Percentiles rank a stretch among this genome's conserved stretches.
Conservation (phyloP, 2,888 invertebrate genomes). For the Cerceris rybyensis region DNA sequence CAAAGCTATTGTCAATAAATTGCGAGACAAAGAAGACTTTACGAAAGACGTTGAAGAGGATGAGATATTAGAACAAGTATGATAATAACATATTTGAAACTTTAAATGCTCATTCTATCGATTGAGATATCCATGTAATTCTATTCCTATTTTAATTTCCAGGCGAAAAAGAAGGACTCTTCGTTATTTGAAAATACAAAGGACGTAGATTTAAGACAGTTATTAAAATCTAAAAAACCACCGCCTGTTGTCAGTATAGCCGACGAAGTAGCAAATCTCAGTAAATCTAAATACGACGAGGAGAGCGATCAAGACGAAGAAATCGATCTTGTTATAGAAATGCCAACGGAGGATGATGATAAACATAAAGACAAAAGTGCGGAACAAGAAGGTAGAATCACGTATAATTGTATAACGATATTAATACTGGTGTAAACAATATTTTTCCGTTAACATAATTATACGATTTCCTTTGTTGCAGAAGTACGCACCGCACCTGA, state of each 20-base stretch:
- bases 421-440: background rate
- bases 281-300: constrained; percentile 76
- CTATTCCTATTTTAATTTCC: constrained; percentile 15
- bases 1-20: constrained; percentile 49
- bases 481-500: constrained; percentile 25
- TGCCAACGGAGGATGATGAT: constrained; percentile 79
- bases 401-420: background rate
- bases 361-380: constrained; percentile 56
- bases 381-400: constrained; percentile 50
- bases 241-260: constrained; percentile 73
- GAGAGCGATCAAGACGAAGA: constrained; percentile 81
- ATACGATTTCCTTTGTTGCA: constrained; percentile 15
- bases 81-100: background rate
- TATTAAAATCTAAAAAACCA: constrained; percentile 72
- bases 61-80: constrained; percentile 68
- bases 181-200: constrained; percentile 67
- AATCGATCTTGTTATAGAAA: constrained; percentile 76
- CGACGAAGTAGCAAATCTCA: constrained; percentile 74
- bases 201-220: constrained; percentile 82
- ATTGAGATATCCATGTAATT: background rate
- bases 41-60: constrained; percentile 72
- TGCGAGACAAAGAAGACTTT: constrained; percentile 70
- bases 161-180: constrained; percentile 64
- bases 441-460: background rate
- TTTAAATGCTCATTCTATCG: background rate